phyloP scores from a whole-genome alignment of 1,140 invertebrate genomes.

The Acyrthosiphon pisum region DNA sequence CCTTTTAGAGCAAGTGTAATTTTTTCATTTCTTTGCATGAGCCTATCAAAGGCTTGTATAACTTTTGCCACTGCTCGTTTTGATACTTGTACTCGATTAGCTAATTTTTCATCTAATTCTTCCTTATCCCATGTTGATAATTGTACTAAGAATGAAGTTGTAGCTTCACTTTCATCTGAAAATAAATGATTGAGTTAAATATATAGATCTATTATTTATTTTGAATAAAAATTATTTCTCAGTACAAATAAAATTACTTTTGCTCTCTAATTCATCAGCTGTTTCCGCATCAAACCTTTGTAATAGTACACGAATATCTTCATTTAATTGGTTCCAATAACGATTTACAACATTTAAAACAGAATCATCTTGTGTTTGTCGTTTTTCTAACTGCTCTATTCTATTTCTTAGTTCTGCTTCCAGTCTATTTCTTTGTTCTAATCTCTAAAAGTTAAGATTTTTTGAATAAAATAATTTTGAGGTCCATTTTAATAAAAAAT shows the following conservation, averaged over 20 bases:
- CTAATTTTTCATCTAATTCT: conserved; percentile 93
- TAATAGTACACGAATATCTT: conserved; percentile 92
- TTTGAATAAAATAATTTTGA: conserved; percentile 33
- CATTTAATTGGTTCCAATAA: conserved; percentile 97
- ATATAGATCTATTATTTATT: conserved; percentile 40
- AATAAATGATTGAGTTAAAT: conserved; percentile 59
- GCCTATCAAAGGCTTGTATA: conserved; percentile 92
- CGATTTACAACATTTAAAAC: conserved; percentile 97
- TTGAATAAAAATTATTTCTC: neutral
- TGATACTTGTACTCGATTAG: conserved; percentile 91
- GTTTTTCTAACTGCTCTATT: conserved; percentile 95
- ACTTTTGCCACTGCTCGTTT: conserved; percentile 94
- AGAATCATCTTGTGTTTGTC: conserved; percentile 97
- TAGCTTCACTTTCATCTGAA: conserved; percentile 94
- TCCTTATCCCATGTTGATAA: conserved; percentile 98
- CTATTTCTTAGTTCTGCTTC: conserved; percentile 89
- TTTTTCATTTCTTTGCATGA: conserved; percentile 93
- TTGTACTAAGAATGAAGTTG: conserved; percentile 94
- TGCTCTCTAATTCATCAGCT: conserved; percentile 93
- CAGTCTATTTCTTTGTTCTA: conserved; percentile 87
- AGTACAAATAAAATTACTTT: conserved; percentile 70
- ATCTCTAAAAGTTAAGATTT: conserved; percentile 68
- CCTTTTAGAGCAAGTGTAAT: conserved; percentile 68
- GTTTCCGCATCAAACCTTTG: conserved; percentile 97
- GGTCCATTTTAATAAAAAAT: neutral